phyloP scores from a whole-genome alignment of 2,113 vertebrate species.

The Bufo gargarizans region DNA sequence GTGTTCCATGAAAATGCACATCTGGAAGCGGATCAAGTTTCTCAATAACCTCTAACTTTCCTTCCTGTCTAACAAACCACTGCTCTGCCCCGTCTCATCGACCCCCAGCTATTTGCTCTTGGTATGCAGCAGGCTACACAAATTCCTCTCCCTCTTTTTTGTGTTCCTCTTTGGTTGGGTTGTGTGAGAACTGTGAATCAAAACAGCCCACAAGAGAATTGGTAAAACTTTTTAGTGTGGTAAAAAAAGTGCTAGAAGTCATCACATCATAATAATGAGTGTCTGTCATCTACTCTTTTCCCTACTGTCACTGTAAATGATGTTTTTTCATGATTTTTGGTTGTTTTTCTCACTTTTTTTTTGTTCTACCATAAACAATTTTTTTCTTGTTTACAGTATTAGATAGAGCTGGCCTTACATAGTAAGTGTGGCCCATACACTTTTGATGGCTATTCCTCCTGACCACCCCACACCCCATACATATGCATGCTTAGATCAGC shows the following conservation, averaged over 20 bases:
- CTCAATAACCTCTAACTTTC: conserved; percentile 35
- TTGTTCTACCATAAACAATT: not conserved
- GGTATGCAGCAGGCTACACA: conserved; percentile 2
- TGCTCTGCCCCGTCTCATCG: not conserved
- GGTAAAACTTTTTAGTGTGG: not conserved
- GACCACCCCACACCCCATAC: too few species aligned
- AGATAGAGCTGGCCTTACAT: not conserved
- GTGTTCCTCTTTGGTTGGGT: not conserved
- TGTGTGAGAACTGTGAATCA: not conserved
- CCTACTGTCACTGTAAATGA: not conserved
- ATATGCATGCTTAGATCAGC: too few species aligned
- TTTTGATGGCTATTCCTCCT: too few species aligned
- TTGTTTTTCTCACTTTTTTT: not conserved
- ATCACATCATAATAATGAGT: not conserved
- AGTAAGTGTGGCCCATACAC: too few species aligned
- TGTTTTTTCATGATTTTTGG: not conserved
- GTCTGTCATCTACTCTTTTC: not conserved
- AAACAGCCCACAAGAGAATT: not conserved
- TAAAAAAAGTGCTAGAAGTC: not conserved
- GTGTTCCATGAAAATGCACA: conserved; percentile 43
- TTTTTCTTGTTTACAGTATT: not conserved
- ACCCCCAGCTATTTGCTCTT: conserved; percentile 34
- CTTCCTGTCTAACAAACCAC: conserved; percentile 43
- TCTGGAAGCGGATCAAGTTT: conserved; percentile 44
- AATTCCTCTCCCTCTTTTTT: not conserved